phyloP scores from a whole-genome alignment of 2,797 vertebrate species.

The Halcyon smyrnensis region DNA sequence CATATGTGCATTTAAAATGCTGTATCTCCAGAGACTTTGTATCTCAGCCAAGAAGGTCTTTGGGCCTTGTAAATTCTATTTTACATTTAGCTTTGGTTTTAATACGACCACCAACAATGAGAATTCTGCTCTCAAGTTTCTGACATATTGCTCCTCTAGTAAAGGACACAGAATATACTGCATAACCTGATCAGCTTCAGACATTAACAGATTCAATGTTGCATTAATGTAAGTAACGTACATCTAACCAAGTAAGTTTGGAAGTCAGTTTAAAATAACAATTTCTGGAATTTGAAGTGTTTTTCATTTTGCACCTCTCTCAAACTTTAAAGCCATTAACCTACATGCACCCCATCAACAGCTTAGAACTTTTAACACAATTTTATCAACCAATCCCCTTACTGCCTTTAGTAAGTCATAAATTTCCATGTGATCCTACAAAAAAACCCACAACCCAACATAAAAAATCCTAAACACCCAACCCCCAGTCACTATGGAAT shows the following conservation, averaged over 20 bases:
- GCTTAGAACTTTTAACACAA: neutral
- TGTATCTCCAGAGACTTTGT: neutral
- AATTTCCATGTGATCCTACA: neutral
- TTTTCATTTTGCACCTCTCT: neutral
- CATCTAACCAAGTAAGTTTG: neutral
- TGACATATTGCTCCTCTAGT: neutral
- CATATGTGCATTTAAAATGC: neutral
- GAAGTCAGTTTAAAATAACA: neutral
- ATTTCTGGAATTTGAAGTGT: neutral
- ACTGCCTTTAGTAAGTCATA: neutral
- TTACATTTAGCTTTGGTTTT: neutral
- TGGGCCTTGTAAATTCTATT: neutral
- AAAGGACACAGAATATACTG: neutral
- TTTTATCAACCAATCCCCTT: neutral
- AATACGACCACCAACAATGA: neutral
- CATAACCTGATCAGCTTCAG: neutral
- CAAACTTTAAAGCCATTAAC: neutral
- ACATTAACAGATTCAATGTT: neutral
- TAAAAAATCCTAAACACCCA: neutral
- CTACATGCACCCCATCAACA: neutral
- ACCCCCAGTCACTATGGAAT: neutral
- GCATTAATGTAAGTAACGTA: neutral
- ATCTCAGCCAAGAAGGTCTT: neutral
- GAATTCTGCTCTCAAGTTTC: neutral
- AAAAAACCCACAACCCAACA: neutral